Evolutionary conservation across 2,888 invertebrate species (phyloP), one percentile per base, ranked within the genome.

Genomic region (Calameuta filiformis): DNA sequence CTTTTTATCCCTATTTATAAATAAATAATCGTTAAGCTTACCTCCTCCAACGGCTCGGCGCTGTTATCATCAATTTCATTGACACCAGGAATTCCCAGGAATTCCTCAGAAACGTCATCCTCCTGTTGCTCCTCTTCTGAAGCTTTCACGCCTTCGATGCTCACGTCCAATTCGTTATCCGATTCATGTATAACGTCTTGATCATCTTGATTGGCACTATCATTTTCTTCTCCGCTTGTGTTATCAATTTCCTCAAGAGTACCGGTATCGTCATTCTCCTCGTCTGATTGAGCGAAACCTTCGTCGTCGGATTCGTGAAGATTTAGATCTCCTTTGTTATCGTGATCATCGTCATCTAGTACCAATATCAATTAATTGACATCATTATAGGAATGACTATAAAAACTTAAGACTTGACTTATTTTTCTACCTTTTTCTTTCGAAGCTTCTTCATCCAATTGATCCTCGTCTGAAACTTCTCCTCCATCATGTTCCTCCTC

Each of bases 1-100:
- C 1, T 40, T 40, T 15, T 15, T 40, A 40, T 15, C n/a, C 40
- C 0, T 40, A 40, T 4, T 15, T 56, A 0, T 9, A 56, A 2
- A 23, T 1, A 56, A 56, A 56, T 23, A 56, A 37, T 30, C 35
- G 1, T 56, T 37, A 73, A 80, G 76, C 85, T 83, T 86, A 91
- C 91, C 87, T 92, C 91, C 84, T 91, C 90, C 81, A 91, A 86
- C 37, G 90, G 90, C 77, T 89, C 90, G 56, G 85, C 86, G 81
- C 87, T 89, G 77, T 89, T 86, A 37, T 89, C 87, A 69, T 89
- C 88, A 35, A 89, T 86, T 78, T 89, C 89, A 73, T 85, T 82
- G 77, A 89, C 81, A 68, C 86, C 89, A 74, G 89, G 85, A 81
- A 89, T 86, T 73, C 81, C 79, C 76, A 84, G 34, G 76, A 84